These are phyloP conservation scores for Charina bottae DNA, from an alignment of 2,113 vertebrate genomes.

Conservation along the genomic window DNA sequence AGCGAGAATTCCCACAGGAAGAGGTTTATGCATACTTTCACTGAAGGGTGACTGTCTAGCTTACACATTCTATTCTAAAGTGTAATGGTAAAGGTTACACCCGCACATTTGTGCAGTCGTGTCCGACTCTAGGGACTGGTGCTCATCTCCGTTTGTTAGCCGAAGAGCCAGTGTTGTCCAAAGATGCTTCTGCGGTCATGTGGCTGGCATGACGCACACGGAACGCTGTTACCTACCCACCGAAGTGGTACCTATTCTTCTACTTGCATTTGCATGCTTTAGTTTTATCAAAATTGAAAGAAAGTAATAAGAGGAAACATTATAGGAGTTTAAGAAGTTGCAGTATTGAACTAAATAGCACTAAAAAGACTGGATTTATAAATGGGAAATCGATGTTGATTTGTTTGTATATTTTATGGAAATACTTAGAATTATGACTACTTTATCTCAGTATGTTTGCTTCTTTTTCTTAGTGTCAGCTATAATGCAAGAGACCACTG, in stretches of 20 bases:
- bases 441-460: constrained; percentile 48
- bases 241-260: too few species aligned
- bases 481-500: constrained; percentile 48
- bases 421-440: constrained; percentile 64
- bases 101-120: too few species aligned
- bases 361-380: constrained; percentile 59
- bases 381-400: constrained; percentile 62
- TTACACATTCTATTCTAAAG: constrained; percentile 48
- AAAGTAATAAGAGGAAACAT: background rate
- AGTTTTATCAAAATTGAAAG: constrained; percentile 45
- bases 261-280: too few species aligned
- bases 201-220: too few species aligned
- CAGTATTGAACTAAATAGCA: constrained; percentile 39
- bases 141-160: too few species aligned
- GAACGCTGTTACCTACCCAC: too few species aligned
- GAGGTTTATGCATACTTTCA: constrained; percentile 46
- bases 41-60: constrained; percentile 54
- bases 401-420: constrained; percentile 57
- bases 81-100: too few species aligned
- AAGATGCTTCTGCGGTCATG: too few species aligned
- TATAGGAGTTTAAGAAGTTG: background rate
- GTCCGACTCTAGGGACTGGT: too few species aligned
- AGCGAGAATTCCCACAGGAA: constrained; percentile 50
- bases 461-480: constrained; percentile 57
- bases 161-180: too few species aligned